phyloP scores from a whole-genome alignment of 2,113 vertebrate species.

The Puntigrus tetrazona region DNA sequence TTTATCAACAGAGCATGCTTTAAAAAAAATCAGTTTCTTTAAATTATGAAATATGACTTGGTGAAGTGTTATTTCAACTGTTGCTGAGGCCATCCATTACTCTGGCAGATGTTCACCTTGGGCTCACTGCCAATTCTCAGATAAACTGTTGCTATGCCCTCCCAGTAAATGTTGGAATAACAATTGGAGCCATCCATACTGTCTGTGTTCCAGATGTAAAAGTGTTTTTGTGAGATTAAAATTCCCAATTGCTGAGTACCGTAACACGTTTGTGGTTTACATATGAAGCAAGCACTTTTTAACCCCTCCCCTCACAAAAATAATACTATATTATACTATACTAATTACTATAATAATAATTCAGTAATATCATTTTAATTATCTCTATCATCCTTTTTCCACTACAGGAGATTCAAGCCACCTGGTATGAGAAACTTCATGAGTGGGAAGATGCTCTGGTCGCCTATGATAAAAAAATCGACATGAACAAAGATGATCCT shows the following conservation, averaged over 20 bases:
- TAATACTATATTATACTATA: too few relatives aligned
- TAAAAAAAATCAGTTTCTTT: not conserved
- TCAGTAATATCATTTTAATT: not conserved
- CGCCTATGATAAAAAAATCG: conserved; percentile 96
- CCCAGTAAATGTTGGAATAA: not conserved
- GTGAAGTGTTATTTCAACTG: not conserved
- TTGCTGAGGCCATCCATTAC: not conserved
- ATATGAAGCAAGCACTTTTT: not conserved
- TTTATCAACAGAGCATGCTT: not conserved
- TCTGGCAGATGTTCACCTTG: not conserved
- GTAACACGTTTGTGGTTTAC: not conserved
- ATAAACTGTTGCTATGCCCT: not conserved
- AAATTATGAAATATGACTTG: not conserved
- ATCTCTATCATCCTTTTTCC: not conserved
- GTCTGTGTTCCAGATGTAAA: not conserved
- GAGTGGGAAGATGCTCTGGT: conserved; percentile 98
- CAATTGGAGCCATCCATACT: not conserved
- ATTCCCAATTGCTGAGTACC: not conserved
- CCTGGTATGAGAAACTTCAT: conserved; percentile 98
- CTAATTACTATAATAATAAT: too few relatives aligned
- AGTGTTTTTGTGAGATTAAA: not conserved
- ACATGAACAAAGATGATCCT: conserved; percentile 96
- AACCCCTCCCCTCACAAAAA: not conserved
- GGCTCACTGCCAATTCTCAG: not conserved
- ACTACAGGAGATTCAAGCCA: conserved; percentile 94